phyloP scores from a whole-genome alignment of 2,797 vertebrate genomes.

The Eulemur mongoz region DNA sequence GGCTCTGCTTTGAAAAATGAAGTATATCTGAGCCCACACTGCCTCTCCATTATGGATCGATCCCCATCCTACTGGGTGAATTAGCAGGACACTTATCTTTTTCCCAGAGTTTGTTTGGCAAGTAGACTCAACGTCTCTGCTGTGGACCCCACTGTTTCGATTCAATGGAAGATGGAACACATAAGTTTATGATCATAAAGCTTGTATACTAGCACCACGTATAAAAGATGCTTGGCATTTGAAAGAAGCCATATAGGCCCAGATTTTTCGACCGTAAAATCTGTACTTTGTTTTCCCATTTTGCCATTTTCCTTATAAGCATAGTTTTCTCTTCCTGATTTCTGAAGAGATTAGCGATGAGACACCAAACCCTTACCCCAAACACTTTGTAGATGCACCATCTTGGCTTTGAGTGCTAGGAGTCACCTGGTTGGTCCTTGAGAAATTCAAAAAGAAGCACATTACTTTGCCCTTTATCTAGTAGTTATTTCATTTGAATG shows the following conservation, averaged over 20 bases:
- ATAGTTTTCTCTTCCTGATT: not conserved
- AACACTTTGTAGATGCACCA: not conserved
- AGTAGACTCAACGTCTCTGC: not conserved
- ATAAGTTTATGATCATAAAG: not conserved
- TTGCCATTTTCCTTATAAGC: not conserved
- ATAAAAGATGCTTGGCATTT: not conserved
- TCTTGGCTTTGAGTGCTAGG: not conserved
- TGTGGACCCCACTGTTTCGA: not conserved
- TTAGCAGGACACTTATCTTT: not conserved
- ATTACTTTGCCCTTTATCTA: not conserved
- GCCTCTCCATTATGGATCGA: not conserved
- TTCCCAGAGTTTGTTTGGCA: not conserved
- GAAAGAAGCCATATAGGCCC: not conserved
- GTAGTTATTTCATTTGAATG: not conserved
- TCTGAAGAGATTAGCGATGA: not conserved
- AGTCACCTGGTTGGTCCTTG: not conserved
- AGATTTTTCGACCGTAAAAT: not conserved
- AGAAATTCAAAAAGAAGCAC: not conserved
- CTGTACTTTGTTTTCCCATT: not conserved
- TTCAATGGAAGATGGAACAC: not conserved
- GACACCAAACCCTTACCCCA: not conserved
- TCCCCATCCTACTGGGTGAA: not conserved
- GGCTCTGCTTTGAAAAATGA: not conserved
- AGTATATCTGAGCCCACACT: not conserved
- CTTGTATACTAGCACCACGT: not conserved